Percentiles rank a stretch among this genome's conserved stretches.
phyloP scores from a whole-genome alignment of 2,797 vertebrate genomes.

The Coreius guichenoti region DNA sequence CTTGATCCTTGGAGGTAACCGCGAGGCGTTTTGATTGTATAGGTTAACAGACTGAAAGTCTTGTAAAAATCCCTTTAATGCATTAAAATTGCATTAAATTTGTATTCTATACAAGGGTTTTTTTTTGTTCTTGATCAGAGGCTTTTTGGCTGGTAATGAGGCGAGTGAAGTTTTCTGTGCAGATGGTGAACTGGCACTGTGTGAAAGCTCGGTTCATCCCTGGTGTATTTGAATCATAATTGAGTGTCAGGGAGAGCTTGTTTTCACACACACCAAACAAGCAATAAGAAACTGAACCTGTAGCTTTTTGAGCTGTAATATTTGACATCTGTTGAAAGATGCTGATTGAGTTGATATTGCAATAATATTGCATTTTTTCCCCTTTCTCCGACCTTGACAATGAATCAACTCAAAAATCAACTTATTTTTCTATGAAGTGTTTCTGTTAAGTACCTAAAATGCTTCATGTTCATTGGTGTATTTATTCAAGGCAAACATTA shows the following conservation, averaged over 20 bases:
- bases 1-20: conserved; percentile 56
- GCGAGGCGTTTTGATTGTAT: background rate
- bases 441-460: background rate
- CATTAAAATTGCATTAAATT: background rate
- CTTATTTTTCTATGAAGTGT: too few species aligned
- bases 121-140: conserved; percentile 1
- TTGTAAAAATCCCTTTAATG: background rate
- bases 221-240: conserved; percentile 3
- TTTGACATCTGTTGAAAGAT: background rate
- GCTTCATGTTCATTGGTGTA: too few species aligned
- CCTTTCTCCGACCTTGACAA: background rate
- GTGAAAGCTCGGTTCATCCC: background rate
- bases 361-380: background rate
- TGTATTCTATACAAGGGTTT: background rate
- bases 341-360: background rate
- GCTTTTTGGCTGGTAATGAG: conserved; percentile 6
- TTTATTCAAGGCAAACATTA: background rate
- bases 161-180: conserved; percentile 7
- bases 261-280: background rate
- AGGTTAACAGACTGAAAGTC: background rate
- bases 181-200: background rate
- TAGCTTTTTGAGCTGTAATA: background rate
- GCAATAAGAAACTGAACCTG: background rate
- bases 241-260: background rate
- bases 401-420: background rate